These are phyloP conservation scores for Miltochrista miniata DNA, from an alignment of 2,888 invertebrate species.

Conservation along the genomic window DNA sequence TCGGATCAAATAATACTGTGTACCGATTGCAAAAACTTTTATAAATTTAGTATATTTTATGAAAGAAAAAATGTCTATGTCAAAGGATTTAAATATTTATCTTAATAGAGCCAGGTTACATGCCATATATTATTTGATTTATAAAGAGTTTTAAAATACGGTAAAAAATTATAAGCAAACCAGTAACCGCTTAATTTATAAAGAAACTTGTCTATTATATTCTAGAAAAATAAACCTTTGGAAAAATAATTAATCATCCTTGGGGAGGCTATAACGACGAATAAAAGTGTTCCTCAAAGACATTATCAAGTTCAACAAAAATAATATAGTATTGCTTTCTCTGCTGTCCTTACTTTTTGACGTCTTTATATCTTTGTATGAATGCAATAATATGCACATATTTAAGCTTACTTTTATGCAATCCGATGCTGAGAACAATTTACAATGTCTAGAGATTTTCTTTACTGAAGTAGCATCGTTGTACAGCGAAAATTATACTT, in stretches of 20 bases:
- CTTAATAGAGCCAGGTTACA: no score
- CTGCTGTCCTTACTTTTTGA: slow-evolving; percentile 62
- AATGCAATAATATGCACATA: slow-evolving; percentile 79
- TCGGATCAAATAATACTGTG: slow-evolving; percentile 39
- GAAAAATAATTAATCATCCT: no score
- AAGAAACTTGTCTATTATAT: no score
- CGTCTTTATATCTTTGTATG: slow-evolving; percentile 75
- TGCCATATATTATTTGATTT: no score
- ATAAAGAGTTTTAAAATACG: no score
- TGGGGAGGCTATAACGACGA: no score
- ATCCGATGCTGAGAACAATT: slow-evolving; percentile 69
- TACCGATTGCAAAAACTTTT: slow-evolving; percentile 36
- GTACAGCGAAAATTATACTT: slow-evolving; percentile 59
- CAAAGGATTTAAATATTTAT: not conserved
- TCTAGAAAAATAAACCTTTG: no score
- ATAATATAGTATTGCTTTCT: slow-evolving; percentile 5
- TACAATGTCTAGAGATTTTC: slow-evolving; percentile 68
- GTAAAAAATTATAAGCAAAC: no score
- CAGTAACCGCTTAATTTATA: no score
- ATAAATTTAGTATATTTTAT: not conserved
- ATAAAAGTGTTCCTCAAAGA: no score
- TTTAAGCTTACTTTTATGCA: slow-evolving; percentile 71
- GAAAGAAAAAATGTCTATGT: no score
- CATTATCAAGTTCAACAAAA: not conserved
- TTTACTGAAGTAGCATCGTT: slow-evolving; percentile 72